Conservation (phyloP, 1,140 invertebrate species). For the Drosophila mauritiana region DNA sequence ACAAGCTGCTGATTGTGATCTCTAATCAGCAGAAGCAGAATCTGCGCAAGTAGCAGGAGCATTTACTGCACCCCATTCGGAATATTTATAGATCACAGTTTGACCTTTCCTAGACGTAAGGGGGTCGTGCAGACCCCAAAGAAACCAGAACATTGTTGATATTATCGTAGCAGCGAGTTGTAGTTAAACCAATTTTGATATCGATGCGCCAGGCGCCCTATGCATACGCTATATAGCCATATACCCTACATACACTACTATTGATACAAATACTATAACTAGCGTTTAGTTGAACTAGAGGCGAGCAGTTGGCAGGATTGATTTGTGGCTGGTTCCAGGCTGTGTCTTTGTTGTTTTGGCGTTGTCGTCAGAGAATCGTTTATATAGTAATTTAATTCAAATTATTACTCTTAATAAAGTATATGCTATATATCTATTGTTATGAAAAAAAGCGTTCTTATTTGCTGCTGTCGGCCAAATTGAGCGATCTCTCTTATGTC, state of each 20-base stretch:
- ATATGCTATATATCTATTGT: conserved; percentile 53
- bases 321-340: conserved; percentile 77
- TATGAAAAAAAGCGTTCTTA: conserved; percentile 13
- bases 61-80: conserved; percentile 42
- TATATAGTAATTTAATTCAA: conserved; percentile 62
- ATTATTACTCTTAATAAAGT: conserved; percentile 61
- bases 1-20: conserved; percentile 82
- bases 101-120: conserved; percentile 17
- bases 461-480: not conserved
- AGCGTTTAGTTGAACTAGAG: conserved; percentile 62
- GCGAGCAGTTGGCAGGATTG: conserved; percentile 71
- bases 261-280: conserved; percentile 47
- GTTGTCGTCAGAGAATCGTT: conserved; percentile 72
- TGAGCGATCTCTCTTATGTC: not conserved
- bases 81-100: conserved; percentile 45
- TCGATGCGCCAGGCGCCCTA: conserved; percentile 53
- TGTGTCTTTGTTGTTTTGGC: conserved; percentile 79
- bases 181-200: conserved; percentile 64
- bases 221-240: conserved; percentile 54
- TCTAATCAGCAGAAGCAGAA: conserved; percentile 84
- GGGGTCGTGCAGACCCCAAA: conserved; percentile 6
- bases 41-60: conserved; percentile 74
- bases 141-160: conserved; percentile 69
- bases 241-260: conserved; percentile 42
- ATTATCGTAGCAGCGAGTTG: conserved; percentile 57